Base-by-base conservation (phyloP, 2,797 vertebrate genomes). In the Epinephelus malabaricus region DNA sequence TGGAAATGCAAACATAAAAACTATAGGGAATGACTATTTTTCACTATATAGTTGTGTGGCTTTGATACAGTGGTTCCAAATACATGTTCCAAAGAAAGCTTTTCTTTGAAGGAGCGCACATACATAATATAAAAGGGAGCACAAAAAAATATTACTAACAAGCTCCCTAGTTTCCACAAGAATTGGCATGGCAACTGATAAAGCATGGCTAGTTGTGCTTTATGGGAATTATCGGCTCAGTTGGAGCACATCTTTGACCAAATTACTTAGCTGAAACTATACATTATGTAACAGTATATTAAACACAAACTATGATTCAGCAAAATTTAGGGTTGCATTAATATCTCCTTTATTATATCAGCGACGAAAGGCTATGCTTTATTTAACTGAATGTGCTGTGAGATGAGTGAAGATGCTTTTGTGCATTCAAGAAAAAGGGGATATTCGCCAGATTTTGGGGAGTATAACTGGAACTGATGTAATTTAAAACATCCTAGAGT, bases 291-390 rank as follows among this genome's bases (percentile, higher is more conserved):
- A 90, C 78, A 83, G 67, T 13, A 5, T 85, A 75, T 82, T 84
- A 91, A 91, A 61, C 61, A 30, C 76, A 80, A 83, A 76, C 72
- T 86, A 69, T 83, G 79, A 89, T 76, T 88, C 86, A 89, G 89
- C 87, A 86, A 58, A 81, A 86, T 69, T 38, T 49, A 45, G 40
- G 34, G 54, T 55, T 47, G 47, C 69, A 85, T 88, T 76, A 74
- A 78, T 56, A 18, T 69, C n/a, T 63, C 55, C 53, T 84, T 86
- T 81, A 75, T 68, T 73, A 58, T 61, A 70, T 67, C 61, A 71
- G 46, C 50, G 58, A 43, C 76, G 59, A 84, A 81, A 82, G 49
- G 23, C 58, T 43, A 81, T 40, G 60, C 69, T 79, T 88, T 63
- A 77, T 75, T 83, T 43, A 64, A 79, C 58, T 66, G 47, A 60